phyloP scores from a whole-genome alignment of 2,113 vertebrate species.

The Chaetura pelagica region DNA sequence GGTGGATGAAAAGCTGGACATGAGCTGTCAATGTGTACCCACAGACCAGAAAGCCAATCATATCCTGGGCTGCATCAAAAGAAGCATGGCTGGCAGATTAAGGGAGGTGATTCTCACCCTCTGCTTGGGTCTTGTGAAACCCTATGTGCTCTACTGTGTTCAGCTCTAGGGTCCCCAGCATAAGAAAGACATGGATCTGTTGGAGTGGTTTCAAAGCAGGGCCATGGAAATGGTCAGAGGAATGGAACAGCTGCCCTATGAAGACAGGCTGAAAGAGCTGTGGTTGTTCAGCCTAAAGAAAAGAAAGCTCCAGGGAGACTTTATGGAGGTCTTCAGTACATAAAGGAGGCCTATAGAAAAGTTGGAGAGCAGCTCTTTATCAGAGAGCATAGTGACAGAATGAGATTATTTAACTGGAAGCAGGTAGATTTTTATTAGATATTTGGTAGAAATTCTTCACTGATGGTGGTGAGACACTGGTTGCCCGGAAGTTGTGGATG shows the following conservation, averaged over 20 bases:
- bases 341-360: background rate
- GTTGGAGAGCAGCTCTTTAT: background rate
- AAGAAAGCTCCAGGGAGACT: background rate
- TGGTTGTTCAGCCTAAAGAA: background rate
- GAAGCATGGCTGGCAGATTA: fast-evolving
- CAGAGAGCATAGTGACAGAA: background rate
- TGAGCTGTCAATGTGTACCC: fast-evolving
- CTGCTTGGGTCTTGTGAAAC: background rate
- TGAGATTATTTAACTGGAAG: background rate
- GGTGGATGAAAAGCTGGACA: too few species aligned
- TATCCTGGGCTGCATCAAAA: too few species aligned
- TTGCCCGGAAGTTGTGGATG: background rate
- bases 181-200: background rate
- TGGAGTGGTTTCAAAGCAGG: fast-evolving
- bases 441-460: background rate
- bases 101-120: background rate
- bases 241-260: background rate
- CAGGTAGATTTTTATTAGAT: background rate
- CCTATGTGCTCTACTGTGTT: background rate
- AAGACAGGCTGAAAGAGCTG: background rate
- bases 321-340: background rate
- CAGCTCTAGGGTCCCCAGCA: background rate
- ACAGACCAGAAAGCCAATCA: background rate
- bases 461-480: background rate
- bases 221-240: background rate